phyloP scores from a whole-genome alignment of 2,888 invertebrate genomes.

The Rapana venosa region DNA sequence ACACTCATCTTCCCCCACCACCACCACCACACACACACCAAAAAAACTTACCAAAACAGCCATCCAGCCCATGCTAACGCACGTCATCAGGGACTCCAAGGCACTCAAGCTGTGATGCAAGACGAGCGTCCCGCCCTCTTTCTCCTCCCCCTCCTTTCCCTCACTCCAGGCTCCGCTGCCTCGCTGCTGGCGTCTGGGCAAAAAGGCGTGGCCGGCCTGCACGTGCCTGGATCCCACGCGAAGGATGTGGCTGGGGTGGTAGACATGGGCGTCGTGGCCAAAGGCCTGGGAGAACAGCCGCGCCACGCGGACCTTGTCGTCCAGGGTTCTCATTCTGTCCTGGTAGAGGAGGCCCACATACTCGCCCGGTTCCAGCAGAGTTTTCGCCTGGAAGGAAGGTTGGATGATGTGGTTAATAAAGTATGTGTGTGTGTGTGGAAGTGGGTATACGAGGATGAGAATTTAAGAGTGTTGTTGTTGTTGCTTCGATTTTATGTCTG shows the following conservation, averaged over 20 bases:
- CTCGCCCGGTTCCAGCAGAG: conserved; percentile 78
- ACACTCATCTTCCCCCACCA: not conserved
- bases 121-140: conserved; percentile 68
- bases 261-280: conserved; percentile 75
- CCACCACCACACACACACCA: not conserved
- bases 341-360: conserved; percentile 89
- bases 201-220: conserved; percentile 76
- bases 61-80: conserved; percentile 95
- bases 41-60: conserved; percentile 85
- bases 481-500: too few relatives aligned
- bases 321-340: conserved; percentile 89
- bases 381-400: conserved; percentile 48
- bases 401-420: too few relatives aligned
- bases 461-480: too few relatives aligned
- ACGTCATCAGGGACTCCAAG: conserved; percentile 89
- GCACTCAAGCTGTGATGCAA: conserved; percentile 79
- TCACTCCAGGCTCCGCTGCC: conserved; percentile 31
- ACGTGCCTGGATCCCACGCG: conserved; percentile 62
- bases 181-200: conserved; percentile 51
- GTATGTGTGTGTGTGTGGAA: too few relatives aligned
- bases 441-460: too few relatives aligned
- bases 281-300: conserved; percentile 78
- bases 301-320: conserved; percentile 86
- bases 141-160: conserved; percentile 1
- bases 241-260: conserved; percentile 50